Base-by-base conservation (phyloP, 2,797 vertebrate genomes). In the Acestrorhynchus altus region DNA sequence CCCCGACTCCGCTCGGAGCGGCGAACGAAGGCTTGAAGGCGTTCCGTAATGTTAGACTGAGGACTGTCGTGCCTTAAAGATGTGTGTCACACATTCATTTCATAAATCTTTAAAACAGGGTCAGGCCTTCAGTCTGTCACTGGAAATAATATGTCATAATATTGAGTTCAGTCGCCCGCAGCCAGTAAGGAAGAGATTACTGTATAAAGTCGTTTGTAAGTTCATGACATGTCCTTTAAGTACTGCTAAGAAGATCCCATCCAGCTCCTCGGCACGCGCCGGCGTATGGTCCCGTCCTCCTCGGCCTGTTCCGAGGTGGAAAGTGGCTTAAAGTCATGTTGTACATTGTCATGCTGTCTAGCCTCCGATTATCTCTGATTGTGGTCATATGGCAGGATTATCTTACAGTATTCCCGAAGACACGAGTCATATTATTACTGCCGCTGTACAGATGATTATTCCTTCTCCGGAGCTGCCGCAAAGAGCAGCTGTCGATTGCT, bases 21-120 rank as follows among this genome's bases (percentile, higher is more conserved):
- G 64, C 51, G 28, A 71, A 49, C 59, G 39, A 52, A 80, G 31
- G 63, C 65, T n/a, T 16, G 39, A 52, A 80, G 31, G 63, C 65
- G 9, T 16, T 59, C 31, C 22, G 39, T 42, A 44, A n/a, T 44
- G 42, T 61, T 64, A 47, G 69, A 68, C 40, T 40, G 42, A 76
- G 73, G 57, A 69, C 74, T 79, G 67, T 77, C 73, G 65, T 76
- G 39, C 80, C 77, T 84, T 79, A 78, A 81, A 72, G 68, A 84
- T 79, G 77, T 81, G 72, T 87, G 76, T 86, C 81, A 83, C 52
- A 70, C 44, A 42, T 77, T 75, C 49, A 82, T 80, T 79, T 81
- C 71, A 72, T 69, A 57, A 79, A 79, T 80, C 72, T 80, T 61
- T 77, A 28, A 85, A 86, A 82, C 80, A 78, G 70, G 85, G 83